phyloP scores from a whole-genome alignment of 2,888 invertebrate genomes.

The Parthenolecanium corni region DNA sequence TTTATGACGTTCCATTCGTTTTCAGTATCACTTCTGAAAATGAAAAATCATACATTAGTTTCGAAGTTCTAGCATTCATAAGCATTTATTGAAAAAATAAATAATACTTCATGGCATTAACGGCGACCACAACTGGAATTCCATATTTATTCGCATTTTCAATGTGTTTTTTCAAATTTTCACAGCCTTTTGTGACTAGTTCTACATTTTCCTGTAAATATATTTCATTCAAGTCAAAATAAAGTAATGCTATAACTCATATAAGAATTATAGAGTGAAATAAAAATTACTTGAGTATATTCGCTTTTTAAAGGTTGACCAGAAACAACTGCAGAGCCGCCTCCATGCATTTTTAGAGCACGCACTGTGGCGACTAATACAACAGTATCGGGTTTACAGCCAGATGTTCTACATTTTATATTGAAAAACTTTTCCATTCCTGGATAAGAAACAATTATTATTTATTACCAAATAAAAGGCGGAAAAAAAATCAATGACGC shows the following conservation, averaged over 20 bases:
- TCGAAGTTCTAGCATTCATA: not conserved
- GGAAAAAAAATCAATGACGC: not conserved
- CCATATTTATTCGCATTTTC: conserved; percentile 80
- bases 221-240: no score
- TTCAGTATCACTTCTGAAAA: conserved; percentile 63
- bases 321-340: conserved; percentile 78
- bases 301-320: conserved; percentile 73
- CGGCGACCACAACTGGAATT: conserved; percentile 85
- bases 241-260: no score
- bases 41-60: not conserved
- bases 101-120: conserved; percentile 69
- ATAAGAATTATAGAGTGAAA: no score
- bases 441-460: conserved; percentile 35
- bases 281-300: conserved; percentile 48
- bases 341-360: conserved; percentile 98
- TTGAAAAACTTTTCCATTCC: conserved; percentile 96
- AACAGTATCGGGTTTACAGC: conserved; percentile 70
- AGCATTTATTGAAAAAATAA: not conserved
- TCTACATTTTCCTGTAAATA: conserved; percentile 68
- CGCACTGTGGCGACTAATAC: conserved; percentile 87
- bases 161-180: conserved; percentile 87
- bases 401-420: conserved; percentile 88
- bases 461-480: not conserved
- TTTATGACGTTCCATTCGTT: conserved; percentile 72
- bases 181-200: conserved; percentile 70